These are phyloP conservation scores for Centruroides vittatus DNA, from an alignment of 1,140 invertebrate species.

Conservation along the genomic window DNA sequence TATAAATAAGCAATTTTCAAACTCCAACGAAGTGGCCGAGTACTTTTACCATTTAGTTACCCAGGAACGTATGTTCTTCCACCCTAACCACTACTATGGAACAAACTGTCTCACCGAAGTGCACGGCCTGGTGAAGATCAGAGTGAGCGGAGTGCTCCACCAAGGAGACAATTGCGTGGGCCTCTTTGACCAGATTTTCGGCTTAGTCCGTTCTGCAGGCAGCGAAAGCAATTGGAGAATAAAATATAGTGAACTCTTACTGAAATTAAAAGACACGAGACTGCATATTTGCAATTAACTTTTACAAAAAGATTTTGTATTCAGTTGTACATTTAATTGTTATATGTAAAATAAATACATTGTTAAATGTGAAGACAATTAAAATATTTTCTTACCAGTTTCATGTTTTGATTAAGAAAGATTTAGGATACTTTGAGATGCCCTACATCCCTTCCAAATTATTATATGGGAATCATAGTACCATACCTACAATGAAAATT, in stretches of 20 bases:
- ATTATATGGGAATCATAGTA: no score
- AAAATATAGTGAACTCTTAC: slow-evolving; percentile 26
- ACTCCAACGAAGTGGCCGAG: neutral
- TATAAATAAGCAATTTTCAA: neutral
- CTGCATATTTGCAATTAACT: neutral
- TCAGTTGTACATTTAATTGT: no score
- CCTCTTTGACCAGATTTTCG: slow-evolving; percentile 47
- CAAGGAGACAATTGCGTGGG: slow-evolving; percentile 33
- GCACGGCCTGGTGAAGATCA: slow-evolving; percentile 43
- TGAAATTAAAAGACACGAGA: neutral
- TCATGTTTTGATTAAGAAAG: no score
- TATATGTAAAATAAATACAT: no score
- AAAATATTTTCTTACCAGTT: no score
- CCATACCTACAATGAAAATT: no score
- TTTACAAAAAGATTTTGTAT: neutral
- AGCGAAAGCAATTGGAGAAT: slow-evolving; percentile 45
- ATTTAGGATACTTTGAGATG: no score
- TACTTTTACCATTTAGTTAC: neutral
- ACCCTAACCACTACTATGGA: neutral
- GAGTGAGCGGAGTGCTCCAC: slow-evolving; percentile 46
- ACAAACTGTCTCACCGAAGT: neutral
- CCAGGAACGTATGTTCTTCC: neutral
- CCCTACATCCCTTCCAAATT: no score
- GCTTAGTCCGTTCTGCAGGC: slow-evolving; percentile 40
- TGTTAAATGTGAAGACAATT: no score